Percentiles rank a stretch among this genome's conserved stretches.
These are phyloP conservation scores for Microplitis deprimator DNA, from an alignment of 2,888 invertebrate genomes.

Conservation along the genomic window DNA sequence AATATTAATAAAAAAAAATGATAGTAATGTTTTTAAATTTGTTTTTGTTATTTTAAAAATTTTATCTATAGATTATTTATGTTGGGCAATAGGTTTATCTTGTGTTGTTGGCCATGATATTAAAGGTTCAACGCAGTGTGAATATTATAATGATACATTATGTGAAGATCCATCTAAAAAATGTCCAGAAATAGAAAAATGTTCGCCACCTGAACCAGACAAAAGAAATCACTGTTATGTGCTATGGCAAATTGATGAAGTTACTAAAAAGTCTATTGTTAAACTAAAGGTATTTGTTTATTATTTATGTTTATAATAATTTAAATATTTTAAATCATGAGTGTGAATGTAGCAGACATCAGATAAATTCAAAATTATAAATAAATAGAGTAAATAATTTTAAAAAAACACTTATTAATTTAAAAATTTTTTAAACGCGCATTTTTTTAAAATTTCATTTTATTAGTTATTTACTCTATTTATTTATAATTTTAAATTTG, in stretches of 20 bases:
- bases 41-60: not conserved
- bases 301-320: not conserved
- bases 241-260: slow-evolving; percentile 81
- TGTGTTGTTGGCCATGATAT: slow-evolving; percentile 64
- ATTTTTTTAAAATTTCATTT: too few species aligned
- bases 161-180: slow-evolving; percentile 72
- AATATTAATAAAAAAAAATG: too few species aligned
- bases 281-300: slow-evolving; percentile 66
- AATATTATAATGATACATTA: slow-evolving; percentile 78
- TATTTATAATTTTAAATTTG: too few species aligned
- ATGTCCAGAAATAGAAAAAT: slow-evolving; percentile 76
- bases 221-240: slow-evolving; percentile 89
- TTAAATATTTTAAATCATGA: not conserved
- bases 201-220: slow-evolving; percentile 78
- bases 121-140: slow-evolving; percentile 75
- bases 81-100: slow-evolving; percentile 31
- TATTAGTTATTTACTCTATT: too few species aligned
- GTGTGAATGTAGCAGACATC: not conserved
- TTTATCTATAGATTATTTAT: slow-evolving; percentile 37
- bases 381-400: too few species aligned
- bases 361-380: not conserved
- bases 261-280: slow-evolving; percentile 75
- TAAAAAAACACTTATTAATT: too few species aligned
- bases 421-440: too few species aligned
- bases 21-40: too few species aligned